Evolutionary conservation across 2,888 invertebrate genomes (phyloP), one percentile per base, ranked within the genome.

Genomic region (Galerucella nymphaeae): DNA sequence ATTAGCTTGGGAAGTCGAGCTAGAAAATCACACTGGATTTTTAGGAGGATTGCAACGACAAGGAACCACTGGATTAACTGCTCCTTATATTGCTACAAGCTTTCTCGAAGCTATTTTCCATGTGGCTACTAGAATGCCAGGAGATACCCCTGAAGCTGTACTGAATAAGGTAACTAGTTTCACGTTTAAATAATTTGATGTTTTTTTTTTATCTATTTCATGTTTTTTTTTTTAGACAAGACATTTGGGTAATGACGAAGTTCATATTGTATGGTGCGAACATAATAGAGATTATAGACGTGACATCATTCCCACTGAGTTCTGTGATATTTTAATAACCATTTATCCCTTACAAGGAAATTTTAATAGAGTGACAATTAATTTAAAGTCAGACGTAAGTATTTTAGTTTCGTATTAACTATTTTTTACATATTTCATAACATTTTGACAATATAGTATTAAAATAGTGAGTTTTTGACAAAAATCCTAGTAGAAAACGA

Each of bases 231-330:
- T 86, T 77, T 83, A 94, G 94, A 96, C 97, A 14, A 91, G 97
- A 5, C 98, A 99, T 88, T 89, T 99, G 77, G 98, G 98, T 62
- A 99, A 99, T 87, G 98, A 99, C 87, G 98, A 99, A 87, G 96
- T 99, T 72, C 99, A 99, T 85, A 97, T 99, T 77, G 97, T 99
- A 42, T 99, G 99, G 99, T 98, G 97, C 66, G 99, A 99, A 85
- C 98, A 99, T 87, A 91, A 91, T 87, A 91, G 98, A 76, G 96
- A 98, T 84, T 99, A 99, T 89, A 91, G 97, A 73, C 91, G 98
- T 71, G 97, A 97, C 84, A 98, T 98, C 81, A 93, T 99, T 84
- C 98, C 99, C 69, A 99, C 99, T 13, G 98, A 99, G 88, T 99
- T 99, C 90, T 99, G 98, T 86, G 99, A 99, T 89, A 96, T 99